Percentiles rank a stretch among this genome's conserved stretches.
Conservation (phyloP, 1,140 invertebrate species). For the Phocides pigmalion region DNA sequence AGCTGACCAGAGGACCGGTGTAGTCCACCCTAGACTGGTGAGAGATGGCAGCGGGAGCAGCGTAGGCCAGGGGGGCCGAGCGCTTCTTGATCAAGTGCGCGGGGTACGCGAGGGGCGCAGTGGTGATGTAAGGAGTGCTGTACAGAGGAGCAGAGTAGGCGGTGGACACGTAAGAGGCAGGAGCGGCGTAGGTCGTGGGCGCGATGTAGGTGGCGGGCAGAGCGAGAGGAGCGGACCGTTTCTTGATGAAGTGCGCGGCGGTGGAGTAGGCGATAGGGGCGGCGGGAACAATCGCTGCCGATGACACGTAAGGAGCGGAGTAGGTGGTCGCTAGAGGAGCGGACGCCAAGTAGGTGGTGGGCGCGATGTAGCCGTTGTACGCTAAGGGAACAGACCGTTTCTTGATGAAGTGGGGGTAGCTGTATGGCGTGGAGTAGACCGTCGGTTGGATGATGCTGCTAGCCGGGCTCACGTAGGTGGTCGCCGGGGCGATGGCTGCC, state of each 20-base stretch:
- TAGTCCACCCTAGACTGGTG: conserved; percentile 58
- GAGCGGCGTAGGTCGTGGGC: conserved; percentile 43
- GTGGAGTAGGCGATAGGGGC: conserved; percentile 35
- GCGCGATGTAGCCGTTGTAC: conserved; percentile 45
- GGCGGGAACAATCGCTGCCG: background rate
- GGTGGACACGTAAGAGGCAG: conserved; percentile 47
- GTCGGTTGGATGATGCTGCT: conserved; percentile 42
- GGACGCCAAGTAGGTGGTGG: conserved; percentile 33
- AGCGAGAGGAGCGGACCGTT: conserved; percentile 52
- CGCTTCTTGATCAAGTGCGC: conserved; percentile 35
- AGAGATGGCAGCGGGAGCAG: conserved; percentile 50
- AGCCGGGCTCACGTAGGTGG: conserved; percentile 37
- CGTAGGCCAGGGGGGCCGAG: conserved; percentile 41
- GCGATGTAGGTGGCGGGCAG: conserved; percentile 36
- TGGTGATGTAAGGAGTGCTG: background rate
- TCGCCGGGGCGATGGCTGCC: conserved; percentile 37
- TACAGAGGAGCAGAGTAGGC: conserved; percentile 43
- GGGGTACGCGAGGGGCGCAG: conserved; percentile 41
- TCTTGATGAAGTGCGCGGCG: conserved; percentile 57
- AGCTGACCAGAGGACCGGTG: conserved; percentile 34
- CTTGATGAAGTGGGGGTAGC: conserved; percentile 61
- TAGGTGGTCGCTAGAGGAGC: conserved; percentile 49
- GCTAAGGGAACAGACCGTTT: conserved; percentile 55
- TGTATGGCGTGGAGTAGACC: conserved; percentile 39
- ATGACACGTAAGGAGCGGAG: conserved; percentile 44